These are phyloP conservation scores for Smutsia temminckii DNA, from an alignment of 2,797 vertebrate genomes.

Conservation along the genomic window DNA sequence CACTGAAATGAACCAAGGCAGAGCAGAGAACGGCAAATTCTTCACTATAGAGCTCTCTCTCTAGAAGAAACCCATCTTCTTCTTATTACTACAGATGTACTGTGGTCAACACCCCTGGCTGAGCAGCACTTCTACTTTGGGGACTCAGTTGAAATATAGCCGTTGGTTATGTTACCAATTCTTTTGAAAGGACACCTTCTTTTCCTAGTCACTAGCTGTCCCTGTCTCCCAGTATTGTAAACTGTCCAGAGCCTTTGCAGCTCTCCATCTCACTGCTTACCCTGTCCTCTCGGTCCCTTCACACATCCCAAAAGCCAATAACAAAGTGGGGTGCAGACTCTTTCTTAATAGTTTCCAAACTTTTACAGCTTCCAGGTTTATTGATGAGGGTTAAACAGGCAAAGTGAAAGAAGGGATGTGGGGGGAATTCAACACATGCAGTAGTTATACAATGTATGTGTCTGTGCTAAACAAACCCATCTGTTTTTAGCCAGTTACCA, in stretches of 20 bases:
- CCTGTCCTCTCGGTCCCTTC: fast-evolving
- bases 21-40: neutral
- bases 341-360: neutral
- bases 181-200: neutral
- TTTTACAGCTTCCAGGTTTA: neutral
- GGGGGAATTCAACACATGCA: neutral
- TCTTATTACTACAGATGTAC: neutral
- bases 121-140: neutral
- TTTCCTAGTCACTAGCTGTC: neutral
- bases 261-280: too few species aligned
- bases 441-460: fast-evolving
- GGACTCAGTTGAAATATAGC: neutral
- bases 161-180: neutral
- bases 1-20: neutral
- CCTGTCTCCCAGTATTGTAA: neutral
- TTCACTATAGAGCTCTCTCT: neutral
- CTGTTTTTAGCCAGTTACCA: neutral
- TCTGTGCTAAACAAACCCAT: neutral
- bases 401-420: neutral
- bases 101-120: neutral
- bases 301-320: too few species aligned
- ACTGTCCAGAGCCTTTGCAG: neutral
- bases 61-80: neutral
- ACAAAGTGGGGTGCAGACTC: neutral
- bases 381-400: neutral